phyloP scores from a whole-genome alignment of 2,797 vertebrate species.

The Perodicticus potto region DNA sequence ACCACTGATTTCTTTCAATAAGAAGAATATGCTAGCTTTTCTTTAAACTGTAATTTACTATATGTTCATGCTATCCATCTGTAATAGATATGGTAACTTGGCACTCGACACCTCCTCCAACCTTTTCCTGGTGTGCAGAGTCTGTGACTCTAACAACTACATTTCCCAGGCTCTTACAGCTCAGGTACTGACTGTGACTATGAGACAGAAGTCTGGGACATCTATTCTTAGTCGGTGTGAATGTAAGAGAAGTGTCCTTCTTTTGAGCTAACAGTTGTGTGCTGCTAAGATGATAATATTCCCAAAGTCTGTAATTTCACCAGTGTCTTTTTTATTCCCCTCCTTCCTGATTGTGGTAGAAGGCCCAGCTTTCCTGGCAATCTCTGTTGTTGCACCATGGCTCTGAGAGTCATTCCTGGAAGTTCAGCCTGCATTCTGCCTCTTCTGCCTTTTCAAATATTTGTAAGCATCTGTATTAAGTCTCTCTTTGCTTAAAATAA shows the following conservation, averaged over 20 bases:
- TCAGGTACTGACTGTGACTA: neutral
- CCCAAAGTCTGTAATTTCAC: neutral
- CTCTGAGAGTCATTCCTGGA: neutral
- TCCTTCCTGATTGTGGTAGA: neutral
- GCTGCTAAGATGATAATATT: neutral
- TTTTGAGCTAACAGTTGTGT: neutral
- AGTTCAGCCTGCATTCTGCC: neutral
- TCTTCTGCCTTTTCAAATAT: conserved; percentile 7
- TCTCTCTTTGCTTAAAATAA: conserved; percentile 52
- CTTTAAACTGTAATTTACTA: neutral
- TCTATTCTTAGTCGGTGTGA: neutral
- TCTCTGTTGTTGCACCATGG: neutral
- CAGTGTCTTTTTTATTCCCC: neutral
- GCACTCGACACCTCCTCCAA: neutral
- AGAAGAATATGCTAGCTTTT: neutral
- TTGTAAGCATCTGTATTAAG: neutral
- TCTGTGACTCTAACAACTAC: neutral
- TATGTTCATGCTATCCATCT: neutral
- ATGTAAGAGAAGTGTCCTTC: neutral
- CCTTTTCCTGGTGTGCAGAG: neutral
- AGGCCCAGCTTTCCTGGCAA: neutral
- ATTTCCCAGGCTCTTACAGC: neutral
- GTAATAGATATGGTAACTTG: neutral
- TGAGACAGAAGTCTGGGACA: neutral
- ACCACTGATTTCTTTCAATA: neutral